Evolutionary conservation across 2,888 invertebrate genomes (phyloP), one percentile per base, ranked within the genome.

Genomic region (Shargacucullia verbasci): DNA sequence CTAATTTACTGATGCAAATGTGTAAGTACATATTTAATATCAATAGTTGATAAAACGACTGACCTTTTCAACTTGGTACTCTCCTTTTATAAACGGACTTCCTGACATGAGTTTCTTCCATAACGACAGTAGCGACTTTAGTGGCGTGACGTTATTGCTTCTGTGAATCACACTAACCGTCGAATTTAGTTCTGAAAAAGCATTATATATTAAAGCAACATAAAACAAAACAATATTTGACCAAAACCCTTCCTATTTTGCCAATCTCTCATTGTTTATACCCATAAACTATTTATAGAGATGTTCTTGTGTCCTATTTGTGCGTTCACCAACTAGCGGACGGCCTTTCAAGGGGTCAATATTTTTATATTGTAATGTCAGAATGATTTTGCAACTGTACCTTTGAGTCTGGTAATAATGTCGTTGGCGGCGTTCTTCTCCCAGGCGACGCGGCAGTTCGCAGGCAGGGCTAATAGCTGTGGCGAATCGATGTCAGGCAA

Each of bases 401-500:
- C 85, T 80, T 76, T 83, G 2, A 86, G 69, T n/a, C 79, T 79
- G 10, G 54, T 84, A 45, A 97, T 93, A n/a, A 97, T 95, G 20
- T 90, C 84, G 9, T 87, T 86, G 1, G 95, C 95, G 3, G 96
- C 95, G 53, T 95, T 96, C 69, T 96, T 95, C 85, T 98, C 98
- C 95, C 97, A 97, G 8, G 98, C 97, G 48, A 96, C 94, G 68
- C 98, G 96, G 59, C 98, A 97, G 85, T 99, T 99, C 48, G 96
- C 96, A 0, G 99, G 97, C 44, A 99, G 91, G 2, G 98, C 98
- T 79, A 98, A 97, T 77, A 97, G 95, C 6, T 95, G 93, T 0
- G 98, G 97, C 11, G 95, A 91, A 84, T 98, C 98, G 48, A 94
- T 94, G 62, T 96, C 96, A 0, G 97, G 96, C 40, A 98, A 87